A percentile compares a stretch with the other conserved stretches of the same genome.
Evolutionary conservation across 2,888 invertebrate genomes (phyloP).

Genomic region (Cryptocheilus praepositus): DNA sequence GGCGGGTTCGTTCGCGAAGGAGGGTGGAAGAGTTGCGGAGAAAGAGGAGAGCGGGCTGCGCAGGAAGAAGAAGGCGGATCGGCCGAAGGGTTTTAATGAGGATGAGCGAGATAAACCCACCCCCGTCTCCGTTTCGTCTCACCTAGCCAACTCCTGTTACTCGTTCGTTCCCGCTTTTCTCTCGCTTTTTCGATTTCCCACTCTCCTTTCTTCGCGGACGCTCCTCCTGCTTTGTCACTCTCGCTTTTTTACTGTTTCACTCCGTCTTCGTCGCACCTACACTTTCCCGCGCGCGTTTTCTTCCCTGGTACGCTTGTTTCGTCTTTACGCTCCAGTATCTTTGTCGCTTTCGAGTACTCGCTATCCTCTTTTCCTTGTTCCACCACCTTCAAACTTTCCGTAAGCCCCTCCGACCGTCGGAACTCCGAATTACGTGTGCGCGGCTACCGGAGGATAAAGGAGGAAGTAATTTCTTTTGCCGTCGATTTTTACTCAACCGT

Average conservation of each 20-base stretch:
- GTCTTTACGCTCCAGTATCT: neutral
- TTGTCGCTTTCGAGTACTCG: constrained; percentile 4
- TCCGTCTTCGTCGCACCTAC: constrained; percentile 14
- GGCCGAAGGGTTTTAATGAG: constrained; percentile 68
- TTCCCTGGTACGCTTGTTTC: neutral
- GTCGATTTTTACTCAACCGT: constrained; percentile 52
- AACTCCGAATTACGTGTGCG: constrained; percentile 38
- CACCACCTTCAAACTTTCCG: neutral
- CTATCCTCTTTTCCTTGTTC: constrained; percentile 11
- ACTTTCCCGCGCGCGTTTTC: constrained; percentile 1
- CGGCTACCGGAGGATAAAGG: constrained; percentile 60
- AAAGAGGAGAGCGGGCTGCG: constrained; percentile 45
- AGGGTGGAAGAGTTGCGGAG: constrained; percentile 38
- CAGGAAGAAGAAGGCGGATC: constrained; percentile 54
- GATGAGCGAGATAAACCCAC: constrained; percentile 70
- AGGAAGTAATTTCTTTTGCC: constrained; percentile 63
- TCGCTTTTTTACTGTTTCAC: constrained; percentile 24
- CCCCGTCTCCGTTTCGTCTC: constrained; percentile 40
- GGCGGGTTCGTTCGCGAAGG: constrained; percentile 44
- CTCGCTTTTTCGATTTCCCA: neutral
- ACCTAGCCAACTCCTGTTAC: constrained; percentile 26
- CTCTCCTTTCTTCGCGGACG: constrained; percentile 13
- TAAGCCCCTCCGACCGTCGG: neutral
- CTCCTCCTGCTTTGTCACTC: constrained; percentile 22
- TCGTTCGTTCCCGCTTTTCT: constrained; percentile 2